Evolutionary conservation across 2,797 vertebrate genomes (phyloP).

Genomic region (Kryptolebias ocellatus): DNA sequence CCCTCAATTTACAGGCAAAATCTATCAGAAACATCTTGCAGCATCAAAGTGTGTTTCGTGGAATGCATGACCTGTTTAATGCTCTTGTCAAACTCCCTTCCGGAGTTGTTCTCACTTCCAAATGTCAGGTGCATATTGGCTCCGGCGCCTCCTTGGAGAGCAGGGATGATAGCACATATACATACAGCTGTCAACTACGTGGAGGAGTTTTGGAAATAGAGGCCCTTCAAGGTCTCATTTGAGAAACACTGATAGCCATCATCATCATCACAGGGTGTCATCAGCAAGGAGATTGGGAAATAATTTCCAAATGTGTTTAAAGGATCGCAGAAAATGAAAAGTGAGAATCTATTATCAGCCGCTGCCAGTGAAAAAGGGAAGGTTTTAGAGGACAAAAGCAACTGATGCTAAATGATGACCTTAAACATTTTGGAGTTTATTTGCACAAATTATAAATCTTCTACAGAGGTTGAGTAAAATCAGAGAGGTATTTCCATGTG

Average conservation of each 20-base stretch:
- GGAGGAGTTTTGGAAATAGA: conserved; percentile 68
- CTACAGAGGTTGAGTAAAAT: conserved; percentile 39
- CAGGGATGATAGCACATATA: conserved; percentile 75
- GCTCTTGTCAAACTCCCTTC: conserved; percentile 64
- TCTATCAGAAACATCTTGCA: conserved; percentile 66
- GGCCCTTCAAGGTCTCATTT: conserved; percentile 72
- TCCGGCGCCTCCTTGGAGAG: conserved; percentile 68
- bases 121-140: conserved; percentile 79
- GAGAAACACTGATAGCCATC: conserved; percentile 76
- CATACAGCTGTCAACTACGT: conserved; percentile 80
- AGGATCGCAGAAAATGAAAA: conserved; percentile 76
- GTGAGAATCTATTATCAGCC: conserved; percentile 66
- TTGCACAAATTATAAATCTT: conserved; percentile 63
- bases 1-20: conserved; percentile 67
- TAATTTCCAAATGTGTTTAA: conserved; percentile 78
- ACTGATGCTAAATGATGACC: conserved; percentile 59
- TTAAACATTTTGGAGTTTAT: conserved; percentile 70
- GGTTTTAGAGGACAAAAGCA: conserved; percentile 59
- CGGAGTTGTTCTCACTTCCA: conserved; percentile 61
- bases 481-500: neutral
- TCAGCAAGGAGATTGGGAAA: conserved; percentile 73
- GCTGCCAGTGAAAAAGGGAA: conserved; percentile 32
- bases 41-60: conserved; percentile 66
- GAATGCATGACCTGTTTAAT: conserved; percentile 69
- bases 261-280: conserved; percentile 67